Evolutionary conservation across 1,140 invertebrate species (phyloP).

Genomic region (Sogatella furcifera): DNA sequence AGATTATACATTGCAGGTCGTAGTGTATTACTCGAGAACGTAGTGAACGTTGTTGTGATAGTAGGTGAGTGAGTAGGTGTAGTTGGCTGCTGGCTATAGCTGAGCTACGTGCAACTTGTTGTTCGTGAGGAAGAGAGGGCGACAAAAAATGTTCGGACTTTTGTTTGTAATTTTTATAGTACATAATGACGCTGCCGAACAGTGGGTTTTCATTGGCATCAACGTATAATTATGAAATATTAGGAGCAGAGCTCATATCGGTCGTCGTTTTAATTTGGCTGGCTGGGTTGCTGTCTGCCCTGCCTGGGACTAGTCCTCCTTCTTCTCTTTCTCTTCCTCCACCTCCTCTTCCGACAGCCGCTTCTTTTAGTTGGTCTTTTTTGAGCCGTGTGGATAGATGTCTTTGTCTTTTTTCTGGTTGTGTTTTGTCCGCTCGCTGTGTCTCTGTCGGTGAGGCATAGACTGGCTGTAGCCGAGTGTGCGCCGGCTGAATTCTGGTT

Average conservation of each 20-base stretch:
- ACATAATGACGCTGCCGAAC: conserved; percentile 1
- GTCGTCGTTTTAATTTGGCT: not conserved
- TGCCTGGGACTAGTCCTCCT: not conserved
- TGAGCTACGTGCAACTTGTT: too few species aligned
- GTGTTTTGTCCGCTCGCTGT: too few species aligned
- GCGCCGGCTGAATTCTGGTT: not conserved
- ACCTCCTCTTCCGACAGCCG: not conserved
- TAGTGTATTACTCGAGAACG: too few species aligned
- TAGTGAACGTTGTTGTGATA: too few species aligned
- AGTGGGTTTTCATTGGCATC: not conserved
- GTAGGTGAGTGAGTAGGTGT: too few species aligned
- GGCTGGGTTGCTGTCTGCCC: too few species aligned
- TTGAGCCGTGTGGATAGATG: not conserved
- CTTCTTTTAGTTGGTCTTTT: not conserved
- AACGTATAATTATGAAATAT: conserved; percentile 3
- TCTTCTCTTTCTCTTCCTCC: conserved; percentile 5
- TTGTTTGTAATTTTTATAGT: not conserved
- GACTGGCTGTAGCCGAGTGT: not conserved
- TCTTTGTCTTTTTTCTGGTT: not conserved
- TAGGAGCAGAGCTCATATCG: not conserved
- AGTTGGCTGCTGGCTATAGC: too few species aligned
- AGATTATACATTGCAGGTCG: too few species aligned
- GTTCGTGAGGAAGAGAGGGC: too few species aligned
- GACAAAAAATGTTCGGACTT: not conserved
- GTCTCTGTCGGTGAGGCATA: too few species aligned